Conservation (phyloP, 2,797 vertebrate species). For the Acrossocheilus wenchowensis region DNA sequence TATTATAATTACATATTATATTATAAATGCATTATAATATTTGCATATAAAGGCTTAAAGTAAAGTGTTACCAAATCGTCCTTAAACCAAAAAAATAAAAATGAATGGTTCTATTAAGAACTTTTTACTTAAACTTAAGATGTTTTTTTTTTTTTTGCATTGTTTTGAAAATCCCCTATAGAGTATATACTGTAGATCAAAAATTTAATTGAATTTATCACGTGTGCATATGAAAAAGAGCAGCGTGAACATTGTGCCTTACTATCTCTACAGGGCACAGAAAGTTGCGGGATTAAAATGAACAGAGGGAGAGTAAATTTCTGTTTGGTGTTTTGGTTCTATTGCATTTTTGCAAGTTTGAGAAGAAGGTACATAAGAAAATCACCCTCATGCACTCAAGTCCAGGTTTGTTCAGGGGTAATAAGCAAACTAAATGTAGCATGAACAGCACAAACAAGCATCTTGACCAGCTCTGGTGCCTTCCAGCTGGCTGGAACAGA, state of each 20-base stretch:
- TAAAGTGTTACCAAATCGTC: no score
- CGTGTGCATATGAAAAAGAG: not conserved
- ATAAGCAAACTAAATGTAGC: conserved; percentile 33
- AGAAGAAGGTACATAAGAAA: not conserved
- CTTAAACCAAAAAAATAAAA: no score
- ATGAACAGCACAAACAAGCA: conserved; percentile 20
- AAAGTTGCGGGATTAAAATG: not conserved
- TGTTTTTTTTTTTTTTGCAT: not conserved
- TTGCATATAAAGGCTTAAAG: no score
- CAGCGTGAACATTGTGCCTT: not conserved
- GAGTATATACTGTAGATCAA: not conserved
- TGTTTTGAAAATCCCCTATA: not conserved
- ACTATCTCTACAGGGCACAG: not conserved
- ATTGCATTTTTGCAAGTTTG: not conserved
- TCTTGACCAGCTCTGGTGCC: conserved; percentile 3
- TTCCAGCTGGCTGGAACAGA: conserved; percentile 31
- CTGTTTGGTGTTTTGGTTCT: not conserved
- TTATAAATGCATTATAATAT: no score
- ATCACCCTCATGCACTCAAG: not conserved
- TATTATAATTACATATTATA: no score
- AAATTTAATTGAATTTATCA: not conserved
- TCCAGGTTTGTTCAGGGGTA: conserved; percentile 11
- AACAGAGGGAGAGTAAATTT: not conserved
- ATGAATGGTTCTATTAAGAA: no score
- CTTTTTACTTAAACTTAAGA: no score